A percentile compares a stretch with the other conserved stretches of the same genome.
These are phyloP conservation scores for Sebastes itinus DNA, from an alignment of 2,797 vertebrate species.

Conservation along the genomic window DNA sequence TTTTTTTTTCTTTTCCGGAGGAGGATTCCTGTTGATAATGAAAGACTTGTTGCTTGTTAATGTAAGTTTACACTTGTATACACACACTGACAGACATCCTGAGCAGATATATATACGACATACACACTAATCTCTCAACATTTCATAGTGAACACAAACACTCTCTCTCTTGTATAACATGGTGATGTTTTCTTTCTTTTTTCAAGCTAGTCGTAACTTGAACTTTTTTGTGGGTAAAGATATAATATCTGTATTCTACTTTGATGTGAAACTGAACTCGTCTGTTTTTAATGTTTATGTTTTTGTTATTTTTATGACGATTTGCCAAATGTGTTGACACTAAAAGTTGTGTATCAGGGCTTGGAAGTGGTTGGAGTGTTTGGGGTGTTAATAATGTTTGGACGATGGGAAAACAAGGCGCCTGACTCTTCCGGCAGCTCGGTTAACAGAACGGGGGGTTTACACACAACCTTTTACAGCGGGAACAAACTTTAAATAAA, in stretches of 20 bases:
- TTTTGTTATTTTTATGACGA: constrained; percentile 67
- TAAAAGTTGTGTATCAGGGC: constrained; percentile 59
- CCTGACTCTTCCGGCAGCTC: constrained; percentile 33
- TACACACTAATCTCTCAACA: constrained; percentile 21
- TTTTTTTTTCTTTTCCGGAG: constrained; percentile 6
- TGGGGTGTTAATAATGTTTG: constrained; percentile 31
- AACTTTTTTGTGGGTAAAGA: constrained; percentile 73
- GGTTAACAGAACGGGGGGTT: not conserved
- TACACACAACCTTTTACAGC: not conserved
- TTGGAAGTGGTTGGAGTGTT: constrained; percentile 54
- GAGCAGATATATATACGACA: constrained; percentile 19
- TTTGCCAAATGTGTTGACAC: constrained; percentile 76
- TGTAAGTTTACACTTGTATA: constrained; percentile 53
- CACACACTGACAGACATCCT: constrained; percentile 21
- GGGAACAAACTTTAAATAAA: constrained; percentile 9
- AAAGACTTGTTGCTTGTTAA: constrained; percentile 86
- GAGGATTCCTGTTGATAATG: constrained; percentile 79
- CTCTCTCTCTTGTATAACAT: constrained; percentile 59
- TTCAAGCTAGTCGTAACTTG: constrained; percentile 73
- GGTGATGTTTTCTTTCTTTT: constrained; percentile 70
- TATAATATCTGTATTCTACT: constrained; percentile 76
- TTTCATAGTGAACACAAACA: constrained; percentile 26
- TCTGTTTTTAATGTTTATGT: constrained; percentile 77
- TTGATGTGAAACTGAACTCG: constrained; percentile 77
- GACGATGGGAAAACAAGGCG: not conserved